Percentiles rank a stretch among this genome's conserved stretches.
Conservation (phyloP, 2,888 invertebrate genomes). For the Tipula unca region DNA sequence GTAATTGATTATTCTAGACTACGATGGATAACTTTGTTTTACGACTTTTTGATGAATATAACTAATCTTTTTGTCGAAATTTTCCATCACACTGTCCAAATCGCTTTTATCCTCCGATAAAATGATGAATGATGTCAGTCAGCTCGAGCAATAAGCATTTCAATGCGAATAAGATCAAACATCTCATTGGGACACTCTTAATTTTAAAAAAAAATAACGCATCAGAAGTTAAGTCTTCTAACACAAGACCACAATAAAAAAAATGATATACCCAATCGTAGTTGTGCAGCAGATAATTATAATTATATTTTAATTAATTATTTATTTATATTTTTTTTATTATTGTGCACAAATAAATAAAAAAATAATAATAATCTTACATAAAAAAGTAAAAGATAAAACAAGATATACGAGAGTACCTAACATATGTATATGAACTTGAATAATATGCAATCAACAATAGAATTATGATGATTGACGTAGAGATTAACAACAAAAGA, state of each 20-base stretch:
- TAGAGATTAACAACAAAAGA: background rate
- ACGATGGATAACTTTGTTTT: too few relatives aligned
- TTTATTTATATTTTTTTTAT: background rate
- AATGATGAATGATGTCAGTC: too few relatives aligned
- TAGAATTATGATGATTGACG: background rate
- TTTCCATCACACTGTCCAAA: too few relatives aligned
- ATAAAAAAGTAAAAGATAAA: background rate
- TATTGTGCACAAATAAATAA: background rate
- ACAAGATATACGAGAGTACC: background rate
- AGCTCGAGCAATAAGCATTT: too few relatives aligned
- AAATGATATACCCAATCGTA: background rate
- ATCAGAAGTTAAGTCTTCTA: background rate
- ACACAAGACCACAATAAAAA: background rate
- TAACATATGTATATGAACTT: background rate
- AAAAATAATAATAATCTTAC: background rate
- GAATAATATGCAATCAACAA: background rate
- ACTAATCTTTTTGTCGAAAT: too few relatives aligned
- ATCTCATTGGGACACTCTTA: too few relatives aligned
- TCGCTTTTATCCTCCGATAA: too few relatives aligned
- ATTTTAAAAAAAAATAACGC: background rate
- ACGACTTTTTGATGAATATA: too few relatives aligned
- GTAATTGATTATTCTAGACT: too few relatives aligned
- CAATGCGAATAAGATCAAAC: too few relatives aligned
- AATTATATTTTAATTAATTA: background rate
- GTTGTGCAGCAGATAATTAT: background rate